phyloP scores from a whole-genome alignment of 1,140 invertebrate species.

The Tigriopus japonicus region DNA sequence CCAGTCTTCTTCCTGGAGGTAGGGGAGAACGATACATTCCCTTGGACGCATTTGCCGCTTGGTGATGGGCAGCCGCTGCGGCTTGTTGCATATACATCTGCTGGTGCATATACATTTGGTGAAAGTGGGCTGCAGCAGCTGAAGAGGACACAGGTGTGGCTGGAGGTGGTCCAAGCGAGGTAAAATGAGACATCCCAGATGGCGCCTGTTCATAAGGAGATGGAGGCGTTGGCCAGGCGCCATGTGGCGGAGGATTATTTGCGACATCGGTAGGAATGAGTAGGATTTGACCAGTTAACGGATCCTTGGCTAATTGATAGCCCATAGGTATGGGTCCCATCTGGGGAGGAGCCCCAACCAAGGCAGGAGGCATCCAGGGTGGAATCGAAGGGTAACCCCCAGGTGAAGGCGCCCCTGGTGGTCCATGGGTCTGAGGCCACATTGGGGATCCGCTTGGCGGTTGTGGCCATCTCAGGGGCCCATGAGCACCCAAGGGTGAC shows the following conservation, averaged over 20 bases:
- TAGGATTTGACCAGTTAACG: slow-evolving; percentile 13
- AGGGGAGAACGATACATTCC: neutral
- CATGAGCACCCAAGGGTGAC: neutral
- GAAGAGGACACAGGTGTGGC: too few relatives aligned
- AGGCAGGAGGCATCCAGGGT: too few relatives aligned
- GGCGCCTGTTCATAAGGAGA: neutral
- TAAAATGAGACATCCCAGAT: neutral
- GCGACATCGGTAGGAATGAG: slow-evolving; percentile 11
- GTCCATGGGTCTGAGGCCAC: neutral
- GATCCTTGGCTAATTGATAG: slow-evolving; percentile 15
- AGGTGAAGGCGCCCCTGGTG: too few relatives aligned
- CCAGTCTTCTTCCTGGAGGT: neutral
- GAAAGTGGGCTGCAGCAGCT: neutral
- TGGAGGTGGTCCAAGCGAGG: too few relatives aligned
- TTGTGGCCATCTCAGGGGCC: neutral
- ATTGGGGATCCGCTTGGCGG: neutral
- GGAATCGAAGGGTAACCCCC: too few relatives aligned
- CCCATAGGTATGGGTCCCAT: slow-evolving; percentile 15
- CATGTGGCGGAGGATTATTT: too few relatives aligned
- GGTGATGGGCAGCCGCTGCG: neutral
- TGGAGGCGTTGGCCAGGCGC: too few relatives aligned
- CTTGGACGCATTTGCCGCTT: neutral
- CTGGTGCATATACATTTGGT: neutral
- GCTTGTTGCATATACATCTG: neutral
- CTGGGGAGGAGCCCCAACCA: neutral